A percentile compares a stretch with the other conserved stretches of the same genome.
Evolutionary conservation across 2,888 invertebrate species (phyloP).

Genomic region (Nephrotoma guestfalica): DNA sequence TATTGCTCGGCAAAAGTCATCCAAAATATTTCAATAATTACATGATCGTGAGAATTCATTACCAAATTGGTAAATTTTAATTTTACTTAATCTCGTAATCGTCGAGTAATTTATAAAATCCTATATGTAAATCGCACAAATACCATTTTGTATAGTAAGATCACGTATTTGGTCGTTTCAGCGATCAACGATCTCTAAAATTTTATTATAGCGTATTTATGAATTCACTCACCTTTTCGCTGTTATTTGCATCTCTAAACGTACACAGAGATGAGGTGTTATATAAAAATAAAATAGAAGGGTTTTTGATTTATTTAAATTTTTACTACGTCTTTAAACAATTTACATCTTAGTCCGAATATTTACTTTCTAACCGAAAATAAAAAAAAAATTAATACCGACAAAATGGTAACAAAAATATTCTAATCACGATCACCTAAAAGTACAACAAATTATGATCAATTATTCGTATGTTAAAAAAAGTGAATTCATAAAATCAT

Average conservation of each 20-base stretch:
- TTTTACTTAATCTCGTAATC: not conserved
- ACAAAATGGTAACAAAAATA: not conserved
- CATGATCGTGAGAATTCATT: not conserved
- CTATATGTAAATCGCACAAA: not conserved
- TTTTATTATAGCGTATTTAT: not conserved
- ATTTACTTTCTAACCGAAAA: not conserved
- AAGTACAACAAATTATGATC: not conserved
- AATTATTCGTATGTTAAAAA: not conserved
- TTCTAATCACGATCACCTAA: not conserved
- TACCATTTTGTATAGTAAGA: not conserved
- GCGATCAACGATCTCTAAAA: not conserved
- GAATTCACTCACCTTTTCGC: not conserved
- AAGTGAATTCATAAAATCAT: not conserved
- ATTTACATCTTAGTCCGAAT: not conserved
- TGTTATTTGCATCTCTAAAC: not conserved
- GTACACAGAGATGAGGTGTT: not conserved
- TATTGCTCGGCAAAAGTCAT: no score
- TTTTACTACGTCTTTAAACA: not conserved
- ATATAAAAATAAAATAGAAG: not conserved
- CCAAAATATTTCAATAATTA: no score
- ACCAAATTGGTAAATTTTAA: not conserved
- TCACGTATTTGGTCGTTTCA: not conserved
- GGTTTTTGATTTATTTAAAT: not conserved
- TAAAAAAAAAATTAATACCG: not conserved
- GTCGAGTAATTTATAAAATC: not conserved